Percentiles rank a stretch among this genome's conserved stretches.
Evolutionary conservation across 1,140 invertebrate genomes (phyloP).

Genomic region (Drosophila pachea): DNA sequence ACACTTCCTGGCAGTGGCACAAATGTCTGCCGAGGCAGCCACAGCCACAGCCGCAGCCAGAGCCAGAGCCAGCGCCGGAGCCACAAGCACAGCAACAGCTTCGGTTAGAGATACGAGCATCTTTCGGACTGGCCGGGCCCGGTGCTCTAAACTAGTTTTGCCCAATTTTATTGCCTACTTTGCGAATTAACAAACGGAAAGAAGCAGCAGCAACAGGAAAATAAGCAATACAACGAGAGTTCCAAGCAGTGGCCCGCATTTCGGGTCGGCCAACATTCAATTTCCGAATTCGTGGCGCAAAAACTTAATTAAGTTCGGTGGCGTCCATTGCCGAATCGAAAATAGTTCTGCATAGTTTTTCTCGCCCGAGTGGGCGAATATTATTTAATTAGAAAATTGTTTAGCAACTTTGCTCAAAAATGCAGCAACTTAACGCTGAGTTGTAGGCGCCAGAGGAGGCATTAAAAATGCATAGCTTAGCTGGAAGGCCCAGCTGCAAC

Average conservation of each 20-base stretch:
- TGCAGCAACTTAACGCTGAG: conserved; percentile 49
- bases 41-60: conserved; percentile 34
- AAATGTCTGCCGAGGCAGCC: conserved; percentile 50
- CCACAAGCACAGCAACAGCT: background rate
- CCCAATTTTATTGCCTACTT: conserved; percentile 60
- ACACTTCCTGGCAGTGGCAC: conserved; percentile 56
- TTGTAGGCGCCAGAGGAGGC: conserved; percentile 28
- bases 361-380: conserved; percentile 24
- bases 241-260: conserved; percentile 12
- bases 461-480: conserved; percentile 64
- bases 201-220: conserved; percentile 7
- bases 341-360: conserved; percentile 63
- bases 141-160: conserved; percentile 34
- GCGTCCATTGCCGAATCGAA: conserved; percentile 33
- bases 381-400: conserved; percentile 71
- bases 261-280: conserved; percentile 46
- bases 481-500: conserved; percentile 13
- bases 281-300: conserved; percentile 38
- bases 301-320: conserved; percentile 65
- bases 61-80: conserved; percentile 12
- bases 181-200: conserved; percentile 50
- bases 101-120: background rate
- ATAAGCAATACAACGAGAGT: conserved; percentile 12
- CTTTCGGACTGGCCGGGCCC: background rate
- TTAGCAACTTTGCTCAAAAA: conserved; percentile 56